A percentile compares a stretch with the other conserved stretches of the same genome.
These are phyloP conservation scores for Steromphala cineraria DNA, from an alignment of 2,888 invertebrate species.

Conservation along the genomic window DNA sequence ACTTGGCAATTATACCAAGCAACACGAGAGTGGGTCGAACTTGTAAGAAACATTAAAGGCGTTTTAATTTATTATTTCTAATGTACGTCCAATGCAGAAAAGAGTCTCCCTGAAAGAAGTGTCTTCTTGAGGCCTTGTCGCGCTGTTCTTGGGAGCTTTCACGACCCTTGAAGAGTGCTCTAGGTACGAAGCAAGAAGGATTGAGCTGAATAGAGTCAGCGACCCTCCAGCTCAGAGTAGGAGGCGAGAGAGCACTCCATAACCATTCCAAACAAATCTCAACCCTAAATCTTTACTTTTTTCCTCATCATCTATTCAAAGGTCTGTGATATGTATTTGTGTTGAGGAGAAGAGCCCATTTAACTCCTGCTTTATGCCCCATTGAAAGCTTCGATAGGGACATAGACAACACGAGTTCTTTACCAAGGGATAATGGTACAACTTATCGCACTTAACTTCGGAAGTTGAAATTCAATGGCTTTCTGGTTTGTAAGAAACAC, in stretches of 20 bases:
- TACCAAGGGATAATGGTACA: neutral
- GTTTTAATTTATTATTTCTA: constrained; percentile 17
- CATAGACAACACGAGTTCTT: neutral
- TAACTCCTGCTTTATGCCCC: neutral
- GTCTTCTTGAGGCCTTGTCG: neutral
- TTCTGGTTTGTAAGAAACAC: neutral
- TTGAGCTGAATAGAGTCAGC: neutral
- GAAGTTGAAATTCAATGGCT: neutral
- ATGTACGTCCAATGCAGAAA: neutral
- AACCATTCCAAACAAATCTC: constrained; percentile 11
- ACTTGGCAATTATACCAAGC: constrained; percentile 8
- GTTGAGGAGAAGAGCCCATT: neutral
- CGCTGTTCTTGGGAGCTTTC: neutral
- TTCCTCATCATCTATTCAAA: neutral
- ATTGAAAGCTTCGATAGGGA: neutral
- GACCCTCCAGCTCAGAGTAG: neutral
- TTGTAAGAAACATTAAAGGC: neutral
- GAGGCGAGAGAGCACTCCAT: neutral
- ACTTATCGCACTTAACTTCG: neutral
- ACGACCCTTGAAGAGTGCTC: neutral
- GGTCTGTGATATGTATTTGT: neutral
- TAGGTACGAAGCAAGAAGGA: neutral
- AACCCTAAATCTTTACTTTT: constrained; percentile 6
- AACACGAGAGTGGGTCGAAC: neutral
- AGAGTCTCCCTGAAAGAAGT: neutral